phyloP scores from a whole-genome alignment of 2,113 vertebrate species.

The Pomatostomus ruficeps region DNA sequence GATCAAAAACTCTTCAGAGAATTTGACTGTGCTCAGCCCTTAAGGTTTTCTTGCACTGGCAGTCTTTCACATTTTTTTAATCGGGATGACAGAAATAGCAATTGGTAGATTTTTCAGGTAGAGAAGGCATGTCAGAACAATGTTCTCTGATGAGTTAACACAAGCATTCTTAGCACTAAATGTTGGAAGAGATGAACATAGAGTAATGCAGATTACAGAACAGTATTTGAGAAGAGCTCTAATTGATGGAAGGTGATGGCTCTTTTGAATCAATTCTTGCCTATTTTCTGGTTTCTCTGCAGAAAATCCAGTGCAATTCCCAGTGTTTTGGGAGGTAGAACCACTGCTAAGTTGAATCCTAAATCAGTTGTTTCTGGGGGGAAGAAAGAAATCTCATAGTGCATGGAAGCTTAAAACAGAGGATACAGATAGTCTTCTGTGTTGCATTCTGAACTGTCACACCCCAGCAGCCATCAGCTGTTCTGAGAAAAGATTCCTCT shows the following conservation, averaged over 20 bases:
- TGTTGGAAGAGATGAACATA: neutral
- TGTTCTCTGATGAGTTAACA: neutral
- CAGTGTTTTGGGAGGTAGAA: neutral
- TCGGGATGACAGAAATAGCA: neutral
- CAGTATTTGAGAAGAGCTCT: neutral
- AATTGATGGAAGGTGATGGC: neutral
- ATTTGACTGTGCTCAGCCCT: neutral
- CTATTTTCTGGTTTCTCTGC: neutral
- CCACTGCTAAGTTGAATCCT: neutral
- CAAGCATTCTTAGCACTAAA: neutral
- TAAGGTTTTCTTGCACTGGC: neutral
- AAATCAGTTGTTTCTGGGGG: neutral
- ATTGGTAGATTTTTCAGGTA: neutral
- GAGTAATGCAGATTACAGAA: neutral
- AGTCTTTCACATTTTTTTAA: neutral
- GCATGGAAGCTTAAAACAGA: neutral
- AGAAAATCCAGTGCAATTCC: neutral
- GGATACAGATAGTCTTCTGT: rapidly evolving
- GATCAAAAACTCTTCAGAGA: neutral
- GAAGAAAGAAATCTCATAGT: rapidly evolving
- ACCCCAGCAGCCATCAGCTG: neutral
- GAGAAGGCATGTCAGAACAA: neutral
- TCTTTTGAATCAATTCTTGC: neutral
- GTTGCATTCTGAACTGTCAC: neutral
- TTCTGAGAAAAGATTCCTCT: neutral